phyloP scores from a whole-genome alignment of 2,113 vertebrate genomes.

The Climacteris rufus region DNA sequence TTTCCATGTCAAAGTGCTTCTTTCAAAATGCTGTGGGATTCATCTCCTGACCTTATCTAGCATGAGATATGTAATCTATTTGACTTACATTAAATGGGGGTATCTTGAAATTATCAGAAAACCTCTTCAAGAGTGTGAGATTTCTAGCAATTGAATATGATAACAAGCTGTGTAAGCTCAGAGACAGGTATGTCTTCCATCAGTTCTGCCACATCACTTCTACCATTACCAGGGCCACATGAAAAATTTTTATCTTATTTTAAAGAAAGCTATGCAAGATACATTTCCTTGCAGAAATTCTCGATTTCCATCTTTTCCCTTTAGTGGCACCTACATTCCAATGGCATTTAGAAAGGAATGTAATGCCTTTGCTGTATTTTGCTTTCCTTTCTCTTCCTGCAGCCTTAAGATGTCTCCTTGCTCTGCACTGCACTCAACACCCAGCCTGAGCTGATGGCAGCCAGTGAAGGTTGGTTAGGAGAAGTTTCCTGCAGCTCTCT shows the following conservation, averaged over 20 bases:
- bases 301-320: background rate
- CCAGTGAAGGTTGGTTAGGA: background rate
- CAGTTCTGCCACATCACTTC: background rate
- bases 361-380: background rate
- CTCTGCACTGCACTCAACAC: background rate
- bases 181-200: background rate
- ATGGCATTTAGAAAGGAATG: background rate
- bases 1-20: background rate
- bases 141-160: background rate
- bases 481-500: background rate
- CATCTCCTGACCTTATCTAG: background rate
- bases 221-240: background rate
- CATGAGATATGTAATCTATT: background rate
- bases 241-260: background rate
- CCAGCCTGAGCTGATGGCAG: background rate
- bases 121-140: background rate
- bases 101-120: background rate
- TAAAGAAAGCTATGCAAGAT: background rate
- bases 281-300: background rate
- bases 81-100: background rate
- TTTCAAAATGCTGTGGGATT: background rate
- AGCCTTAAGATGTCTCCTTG: background rate
- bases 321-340: background rate
- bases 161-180: background rate
- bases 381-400: background rate